Base-by-base conservation (phyloP, 2,888 invertebrate species). In the Drosophila prostipennis region DNA sequence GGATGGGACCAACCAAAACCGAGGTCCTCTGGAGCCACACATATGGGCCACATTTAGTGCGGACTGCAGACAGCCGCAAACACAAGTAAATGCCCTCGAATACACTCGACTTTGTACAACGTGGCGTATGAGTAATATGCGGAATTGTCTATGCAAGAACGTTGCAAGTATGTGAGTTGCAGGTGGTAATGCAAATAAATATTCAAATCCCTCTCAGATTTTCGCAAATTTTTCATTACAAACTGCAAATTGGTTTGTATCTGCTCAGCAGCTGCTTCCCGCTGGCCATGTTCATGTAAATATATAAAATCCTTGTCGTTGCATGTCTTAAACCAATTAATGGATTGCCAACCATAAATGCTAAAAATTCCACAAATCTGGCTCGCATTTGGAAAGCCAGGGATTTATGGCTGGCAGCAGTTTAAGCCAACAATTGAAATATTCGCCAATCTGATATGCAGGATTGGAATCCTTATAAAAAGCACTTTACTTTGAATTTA, bases 241-340 rank as follows among this genome's bases (percentile, higher is more conserved):
- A 71, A 85, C 84, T 77, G 75, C 79, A 82, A 82, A 85, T 82
- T 87, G 82, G 72, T 69, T 65, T 65, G 45, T 87, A 72, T 74
- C 72, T 69, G 71, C 67, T 52, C 23, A 60, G 64, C 56, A 78
- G 64, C 79, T 85, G 79, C 87, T 84, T 72, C 67, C 72, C 67
- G 60, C 40, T 61, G 48, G 43, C 19, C 42, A 45, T 67, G 36
- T 48, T n/a, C 57, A 49, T 45, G 42, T 45, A 45, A 45, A 45
- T 46, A 46, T 10, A 34, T 29, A 19, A 29, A 26, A 10, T 69
- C 23, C 55, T 11, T 46, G 52, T 55, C 32, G 52, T 23, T 45
- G 58, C 40, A 43, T 52, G 55, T 56, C 53, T 39, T 34, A 37
- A 61, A 61, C 76, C 84, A 86, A 80, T 80, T 86, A 80, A 80